phyloP scores from a whole-genome alignment of 2,888 invertebrate genomes.

The Prenolepis imparis region DNA sequence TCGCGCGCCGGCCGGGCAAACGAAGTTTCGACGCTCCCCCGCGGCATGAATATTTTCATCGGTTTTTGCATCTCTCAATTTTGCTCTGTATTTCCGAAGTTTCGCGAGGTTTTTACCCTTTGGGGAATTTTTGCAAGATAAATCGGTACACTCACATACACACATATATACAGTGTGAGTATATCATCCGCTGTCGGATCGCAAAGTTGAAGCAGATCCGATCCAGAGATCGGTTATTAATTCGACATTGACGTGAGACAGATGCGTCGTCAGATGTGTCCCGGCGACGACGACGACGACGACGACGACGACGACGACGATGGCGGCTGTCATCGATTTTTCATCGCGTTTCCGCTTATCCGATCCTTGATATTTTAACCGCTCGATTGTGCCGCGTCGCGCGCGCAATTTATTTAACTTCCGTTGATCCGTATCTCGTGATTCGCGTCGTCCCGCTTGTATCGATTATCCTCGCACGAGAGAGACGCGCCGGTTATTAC shows the following conservation, averaged over 20 bases:
- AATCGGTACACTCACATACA: background rate
- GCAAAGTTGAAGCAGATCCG: background rate
- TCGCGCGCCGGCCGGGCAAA: background rate
- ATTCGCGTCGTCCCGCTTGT: constrained; percentile 37
- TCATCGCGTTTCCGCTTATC: constrained; percentile 51
- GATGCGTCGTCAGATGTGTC: background rate
- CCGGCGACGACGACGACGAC: background rate
- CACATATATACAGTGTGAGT: background rate
- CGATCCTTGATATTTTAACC: constrained; percentile 51
- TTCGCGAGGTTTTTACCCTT: background rate
- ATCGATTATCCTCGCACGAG: constrained; percentile 34
- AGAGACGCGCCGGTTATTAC: constrained; percentile 18
- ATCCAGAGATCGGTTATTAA: background rate
- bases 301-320: background rate
- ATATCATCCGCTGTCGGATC: background rate
- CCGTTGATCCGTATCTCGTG: constrained; percentile 46
- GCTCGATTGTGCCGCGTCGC: constrained; percentile 29
- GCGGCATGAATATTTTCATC: constrained; percentile 42
- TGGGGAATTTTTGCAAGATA: background rate
- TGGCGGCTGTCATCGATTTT: constrained; percentile 47
- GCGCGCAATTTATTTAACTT: constrained; percentile 51
- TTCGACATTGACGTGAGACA: constrained; percentile 12
- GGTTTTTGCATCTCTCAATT: constrained; percentile 4
- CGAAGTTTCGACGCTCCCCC: constrained; percentile 16
- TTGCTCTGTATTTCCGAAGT: background rate